Percentiles rank a stretch among this genome's conserved stretches.
Conservation (phyloP, 2,113 vertebrate species). For the Copsychus sechellarum region DNA sequence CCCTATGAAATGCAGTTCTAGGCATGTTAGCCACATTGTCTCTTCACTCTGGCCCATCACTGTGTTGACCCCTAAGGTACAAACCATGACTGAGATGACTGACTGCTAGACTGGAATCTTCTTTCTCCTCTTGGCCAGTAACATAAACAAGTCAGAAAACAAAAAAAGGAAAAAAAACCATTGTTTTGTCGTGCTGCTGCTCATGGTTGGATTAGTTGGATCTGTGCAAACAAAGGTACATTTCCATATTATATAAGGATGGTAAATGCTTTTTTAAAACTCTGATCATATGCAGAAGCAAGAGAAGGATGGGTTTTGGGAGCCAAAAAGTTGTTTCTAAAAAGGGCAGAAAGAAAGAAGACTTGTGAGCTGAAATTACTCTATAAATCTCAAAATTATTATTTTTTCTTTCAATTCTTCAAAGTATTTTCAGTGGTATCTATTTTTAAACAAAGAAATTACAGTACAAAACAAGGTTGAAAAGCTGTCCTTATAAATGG, state of each 20-base stretch:
- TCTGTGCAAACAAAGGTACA: background rate
- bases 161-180: background rate
- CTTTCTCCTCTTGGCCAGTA: background rate
- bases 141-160: background rate
- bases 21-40: background rate
- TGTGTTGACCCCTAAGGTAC: background rate
- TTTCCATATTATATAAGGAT: background rate
- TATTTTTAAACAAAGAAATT: background rate
- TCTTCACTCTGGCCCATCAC: background rate
- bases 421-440: background rate
- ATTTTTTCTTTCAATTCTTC: background rate
- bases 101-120: background rate
- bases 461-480: background rate
- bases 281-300: background rate
- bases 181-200: background rate
- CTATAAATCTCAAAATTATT: background rate
- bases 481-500: background rate
- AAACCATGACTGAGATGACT: background rate
- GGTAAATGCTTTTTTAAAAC: background rate
- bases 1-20: background rate
- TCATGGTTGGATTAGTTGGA: background rate
- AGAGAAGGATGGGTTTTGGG: background rate
- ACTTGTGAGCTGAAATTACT: background rate
- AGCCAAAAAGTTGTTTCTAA: background rate
- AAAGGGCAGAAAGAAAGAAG: accelerated